These are phyloP conservation scores for Hyla sarda DNA, from an alignment of 2,113 vertebrate genomes.

Conservation along the genomic window DNA sequence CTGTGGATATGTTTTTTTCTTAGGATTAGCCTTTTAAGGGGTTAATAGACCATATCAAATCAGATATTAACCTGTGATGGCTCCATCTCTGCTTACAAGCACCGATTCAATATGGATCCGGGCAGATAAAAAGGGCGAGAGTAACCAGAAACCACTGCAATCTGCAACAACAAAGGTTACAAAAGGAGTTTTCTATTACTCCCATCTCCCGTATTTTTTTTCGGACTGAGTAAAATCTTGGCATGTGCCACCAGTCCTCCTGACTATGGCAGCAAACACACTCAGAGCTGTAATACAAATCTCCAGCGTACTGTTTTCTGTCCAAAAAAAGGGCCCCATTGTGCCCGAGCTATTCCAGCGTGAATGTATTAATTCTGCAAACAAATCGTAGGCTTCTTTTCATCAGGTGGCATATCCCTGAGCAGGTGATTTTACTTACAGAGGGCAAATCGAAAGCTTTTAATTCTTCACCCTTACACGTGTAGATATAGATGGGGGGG, in stretches of 20 bases:
- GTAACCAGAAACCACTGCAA: slow-evolving; percentile 27
- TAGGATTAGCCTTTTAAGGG: not conserved
- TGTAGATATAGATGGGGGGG: not conserved
- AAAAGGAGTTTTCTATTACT: slow-evolving; percentile 21
- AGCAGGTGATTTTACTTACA: slow-evolving; percentile 41
- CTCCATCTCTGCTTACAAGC: not conserved
- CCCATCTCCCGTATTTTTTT: not conserved
- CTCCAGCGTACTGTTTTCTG: slow-evolving; percentile 23
- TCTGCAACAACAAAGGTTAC: slow-evolving; percentile 13
- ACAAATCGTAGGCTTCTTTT: slow-evolving; percentile 27
- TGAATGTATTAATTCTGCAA: slow-evolving; percentile 37
- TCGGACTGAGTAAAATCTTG: slow-evolving; percentile 12
- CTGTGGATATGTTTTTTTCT: too few relatives aligned
- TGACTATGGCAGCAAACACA: slow-evolving; percentile 17
- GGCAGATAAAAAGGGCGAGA: not conserved
- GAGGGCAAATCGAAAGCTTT: not conserved
- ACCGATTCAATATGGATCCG: not conserved
- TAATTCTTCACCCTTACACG: not conserved
- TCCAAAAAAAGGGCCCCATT: slow-evolving; percentile 25
- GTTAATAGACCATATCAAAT: slow-evolving; percentile 3
- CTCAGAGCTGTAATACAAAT: slow-evolving; percentile 32
- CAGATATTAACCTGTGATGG: too few relatives aligned
- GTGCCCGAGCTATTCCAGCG: slow-evolving; percentile 6
- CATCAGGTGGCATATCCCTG: slow-evolving; percentile 31
- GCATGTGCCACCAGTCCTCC: slow-evolving; percentile 14